Conservation (phyloP, 2,888 invertebrate genomes). For the Nemotelus nigrinus region DNA sequence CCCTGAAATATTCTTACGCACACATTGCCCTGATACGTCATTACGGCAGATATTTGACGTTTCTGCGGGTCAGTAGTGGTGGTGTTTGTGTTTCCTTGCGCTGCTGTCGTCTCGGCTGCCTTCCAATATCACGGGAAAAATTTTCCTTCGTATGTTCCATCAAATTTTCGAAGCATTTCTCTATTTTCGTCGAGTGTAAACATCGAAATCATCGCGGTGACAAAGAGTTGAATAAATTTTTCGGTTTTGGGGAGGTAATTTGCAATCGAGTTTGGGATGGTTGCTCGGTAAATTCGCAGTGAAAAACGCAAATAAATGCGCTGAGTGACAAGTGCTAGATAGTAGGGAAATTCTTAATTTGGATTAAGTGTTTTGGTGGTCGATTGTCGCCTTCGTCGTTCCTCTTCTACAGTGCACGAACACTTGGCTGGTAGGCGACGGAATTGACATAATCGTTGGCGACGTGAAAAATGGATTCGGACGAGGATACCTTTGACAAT, state of each 20-base stretch:
- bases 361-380: neutral
- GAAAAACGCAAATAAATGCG: neutral
- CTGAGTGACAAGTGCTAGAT: neutral
- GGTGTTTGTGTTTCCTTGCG: conserved; percentile 9
- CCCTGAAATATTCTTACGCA: neutral
- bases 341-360: neutral
- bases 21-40: neutral
- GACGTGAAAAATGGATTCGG: conserved; percentile 81
- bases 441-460: neutral
- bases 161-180: neutral
- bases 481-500: conserved; percentile 84
- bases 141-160: conserved; percentile 9
- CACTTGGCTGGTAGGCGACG: neutral
- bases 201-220: neutral
- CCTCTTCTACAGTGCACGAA: neutral
- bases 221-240: neutral
- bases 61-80: conserved; percentile 9
- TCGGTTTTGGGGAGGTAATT: too few species aligned
- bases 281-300: neutral
- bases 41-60: neutral
- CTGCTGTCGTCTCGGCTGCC: neutral
- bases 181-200: neutral
- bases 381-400: neutral
- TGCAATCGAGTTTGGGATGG: too few species aligned
- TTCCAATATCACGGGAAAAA: neutral